Conservation (phyloP, 2,888 invertebrate species). For the Arctia plantaginis region DNA sequence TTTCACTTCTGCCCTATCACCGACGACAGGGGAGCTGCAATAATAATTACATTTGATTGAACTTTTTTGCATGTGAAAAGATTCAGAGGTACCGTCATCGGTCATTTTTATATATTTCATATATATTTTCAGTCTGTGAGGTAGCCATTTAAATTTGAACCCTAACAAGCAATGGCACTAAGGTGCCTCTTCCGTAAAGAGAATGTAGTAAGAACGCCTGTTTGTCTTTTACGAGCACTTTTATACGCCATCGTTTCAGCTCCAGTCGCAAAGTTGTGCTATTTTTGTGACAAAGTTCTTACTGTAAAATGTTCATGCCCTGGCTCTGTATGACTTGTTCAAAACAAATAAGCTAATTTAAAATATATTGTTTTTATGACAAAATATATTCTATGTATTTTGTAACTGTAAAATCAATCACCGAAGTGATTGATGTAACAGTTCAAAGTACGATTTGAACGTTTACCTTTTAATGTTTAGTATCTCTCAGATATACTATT, state of each 20-base stretch:
- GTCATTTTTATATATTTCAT: conserved; percentile 26
- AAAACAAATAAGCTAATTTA: neutral
- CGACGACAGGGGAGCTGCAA: conserved; percentile 2
- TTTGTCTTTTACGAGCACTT: conserved; percentile 34
- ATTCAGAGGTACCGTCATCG: conserved; percentile 18
- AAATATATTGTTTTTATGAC: neutral
- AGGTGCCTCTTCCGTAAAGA: conserved; percentile 1
- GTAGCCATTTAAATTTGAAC: conserved; percentile 19
- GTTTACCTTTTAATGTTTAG: too few species aligned
- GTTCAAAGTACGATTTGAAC: too few species aligned
- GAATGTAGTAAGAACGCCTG: neutral
- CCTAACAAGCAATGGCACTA: conserved; percentile 9
- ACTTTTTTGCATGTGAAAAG: conserved; percentile 21
- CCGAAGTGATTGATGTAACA: too few species aligned
- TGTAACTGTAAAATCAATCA: too few species aligned
- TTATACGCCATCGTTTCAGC: conserved; percentile 18
- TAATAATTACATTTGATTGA: conserved; percentile 26
- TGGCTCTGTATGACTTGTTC: neutral
- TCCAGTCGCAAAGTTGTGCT: conserved; percentile 9
- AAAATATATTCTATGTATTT: neutral
- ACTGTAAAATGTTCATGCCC: conserved; percentile 9
- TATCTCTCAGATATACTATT: too few species aligned
- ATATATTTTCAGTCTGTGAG: conserved; percentile 5
- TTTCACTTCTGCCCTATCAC: conserved; percentile 4
- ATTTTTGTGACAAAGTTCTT: conserved; percentile 25